Percentiles rank a stretch among this genome's conserved stretches.
These are phyloP conservation scores for Zaprionus lachaisei DNA, from an alignment of 1,140 invertebrate genomes.

Conservation along the genomic window DNA sequence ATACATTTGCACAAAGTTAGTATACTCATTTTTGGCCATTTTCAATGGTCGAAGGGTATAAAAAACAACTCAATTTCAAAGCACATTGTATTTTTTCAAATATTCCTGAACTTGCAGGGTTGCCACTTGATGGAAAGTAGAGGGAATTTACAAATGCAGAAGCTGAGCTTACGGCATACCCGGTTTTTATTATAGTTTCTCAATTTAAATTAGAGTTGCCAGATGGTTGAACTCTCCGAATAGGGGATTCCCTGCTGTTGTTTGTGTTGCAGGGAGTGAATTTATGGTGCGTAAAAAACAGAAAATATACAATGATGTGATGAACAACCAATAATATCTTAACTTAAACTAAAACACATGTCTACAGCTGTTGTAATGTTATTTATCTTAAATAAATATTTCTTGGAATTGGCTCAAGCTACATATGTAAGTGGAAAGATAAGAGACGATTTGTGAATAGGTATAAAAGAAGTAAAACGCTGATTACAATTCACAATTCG, in stretches of 20 bases:
- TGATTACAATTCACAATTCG: not conserved
- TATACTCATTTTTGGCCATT: no score
- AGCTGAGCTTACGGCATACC: not conserved
- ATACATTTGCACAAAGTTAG: no score
- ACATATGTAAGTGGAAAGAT: not conserved
- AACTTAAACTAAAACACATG: no score
- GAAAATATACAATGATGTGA: no score
- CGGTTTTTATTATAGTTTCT: not conserved
- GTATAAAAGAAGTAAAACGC: constrained; percentile 1
- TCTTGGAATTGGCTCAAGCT: no score
- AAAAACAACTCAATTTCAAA: constrained; percentile 10
- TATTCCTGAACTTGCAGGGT: not conserved
- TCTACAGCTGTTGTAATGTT: no score
- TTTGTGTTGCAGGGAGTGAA: not conserved
- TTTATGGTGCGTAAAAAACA: no score
- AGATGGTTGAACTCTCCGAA: not conserved
- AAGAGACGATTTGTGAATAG: not conserved
- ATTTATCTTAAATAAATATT: no score
- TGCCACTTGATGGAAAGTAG: not conserved
- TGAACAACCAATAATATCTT: no score
- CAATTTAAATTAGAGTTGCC: not conserved
- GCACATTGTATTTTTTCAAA: not conserved
- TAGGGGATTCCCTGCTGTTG: not conserved
- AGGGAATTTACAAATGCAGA: not conserved
- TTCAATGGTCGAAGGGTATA: not conserved